phyloP scores from a whole-genome alignment of 2,888 invertebrate genomes.

The Drosophila limbata region DNA sequence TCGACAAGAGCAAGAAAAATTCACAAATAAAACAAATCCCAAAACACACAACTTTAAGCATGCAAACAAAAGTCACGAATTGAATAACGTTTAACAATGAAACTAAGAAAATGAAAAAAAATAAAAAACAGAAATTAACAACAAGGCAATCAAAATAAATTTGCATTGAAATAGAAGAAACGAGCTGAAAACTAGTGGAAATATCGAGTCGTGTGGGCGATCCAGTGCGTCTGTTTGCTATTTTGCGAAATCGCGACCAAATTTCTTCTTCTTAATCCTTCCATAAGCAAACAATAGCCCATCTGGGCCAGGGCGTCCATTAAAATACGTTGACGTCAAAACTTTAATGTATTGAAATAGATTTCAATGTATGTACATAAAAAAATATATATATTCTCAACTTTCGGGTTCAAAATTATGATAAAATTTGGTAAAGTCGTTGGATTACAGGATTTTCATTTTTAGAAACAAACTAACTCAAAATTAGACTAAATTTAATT shows the following conservation, averaged over 20 bases:
- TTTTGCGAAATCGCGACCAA: slow-evolving; percentile 23
- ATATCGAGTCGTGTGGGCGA: slow-evolving; percentile 28
- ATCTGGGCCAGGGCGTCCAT: not conserved
- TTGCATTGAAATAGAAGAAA: slow-evolving; percentile 41
- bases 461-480: not conserved
- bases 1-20: not conserved
- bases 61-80: slow-evolving; percentile 17
- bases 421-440: not conserved
- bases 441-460: not conserved
- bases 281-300: not conserved
- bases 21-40: slow-evolving; percentile 8
- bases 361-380: not conserved
- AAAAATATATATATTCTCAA: too few species aligned
- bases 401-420: not conserved
- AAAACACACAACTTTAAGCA: slow-evolving; percentile 12
- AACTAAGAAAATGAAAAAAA: slow-evolving; percentile 9
- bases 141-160: slow-evolving; percentile 30
- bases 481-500: not conserved
- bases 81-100: slow-evolving; percentile 37
- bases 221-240: slow-evolving; percentile 12
- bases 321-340: slow-evolving; percentile 1
- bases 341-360: not conserved
- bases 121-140: slow-evolving; percentile 32
- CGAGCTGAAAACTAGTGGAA: slow-evolving; percentile 15
- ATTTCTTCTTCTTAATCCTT: slow-evolving; percentile 26